These are phyloP conservation scores for Diadema setosum DNA, from an alignment of 35 echinoderm and acorn worm genomes.

Conservation along the genomic window DNA sequence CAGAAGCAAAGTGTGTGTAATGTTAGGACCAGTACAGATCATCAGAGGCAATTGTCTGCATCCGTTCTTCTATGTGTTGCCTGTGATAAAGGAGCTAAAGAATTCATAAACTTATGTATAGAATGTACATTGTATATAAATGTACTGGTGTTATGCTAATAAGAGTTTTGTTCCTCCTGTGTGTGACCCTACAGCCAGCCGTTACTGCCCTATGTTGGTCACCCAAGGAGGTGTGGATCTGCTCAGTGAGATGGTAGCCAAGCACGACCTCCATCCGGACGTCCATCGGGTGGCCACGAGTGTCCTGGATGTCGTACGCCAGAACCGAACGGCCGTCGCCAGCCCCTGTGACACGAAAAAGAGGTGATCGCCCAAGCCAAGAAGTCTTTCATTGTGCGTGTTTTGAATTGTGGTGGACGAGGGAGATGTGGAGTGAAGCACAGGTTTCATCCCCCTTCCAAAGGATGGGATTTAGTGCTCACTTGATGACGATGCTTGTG, in stretches of 20 bases:
- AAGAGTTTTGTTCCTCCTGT: not conserved
- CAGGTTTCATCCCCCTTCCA: no score
- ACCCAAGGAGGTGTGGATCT: slow-evolving; percentile 82
- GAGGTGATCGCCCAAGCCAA: no score
- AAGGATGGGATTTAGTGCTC: no score
- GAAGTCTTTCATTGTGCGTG: no score
- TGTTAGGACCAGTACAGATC: no score
- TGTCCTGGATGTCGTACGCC: slow-evolving; percentile 60
- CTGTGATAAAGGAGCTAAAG: not conserved
- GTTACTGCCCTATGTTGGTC: slow-evolving; percentile 92
- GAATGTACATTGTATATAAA: not conserved
- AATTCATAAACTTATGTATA: not conserved
- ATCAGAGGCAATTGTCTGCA: no score
- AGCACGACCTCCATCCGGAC: slow-evolving; percentile 56
- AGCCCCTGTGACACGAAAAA: slow-evolving; percentile 2
- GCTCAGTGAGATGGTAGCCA: slow-evolving; percentile 58
- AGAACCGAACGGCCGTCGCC: not conserved
- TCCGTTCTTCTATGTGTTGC: no score
- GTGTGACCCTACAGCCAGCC: slow-evolving; percentile 34
- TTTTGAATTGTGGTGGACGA: no score
- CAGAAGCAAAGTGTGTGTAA: no score
- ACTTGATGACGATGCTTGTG: no score
- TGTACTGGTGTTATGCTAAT: no score
- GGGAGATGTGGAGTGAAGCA: no score
- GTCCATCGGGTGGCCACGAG: slow-evolving; percentile 67